Percentiles rank a stretch among this genome's conserved stretches.
These are phyloP conservation scores for Chrysaora quinquecirrha DNA, from an alignment of 30 jellyfish, hydroid and myxozoan species.

Conservation along the genomic window DNA sequence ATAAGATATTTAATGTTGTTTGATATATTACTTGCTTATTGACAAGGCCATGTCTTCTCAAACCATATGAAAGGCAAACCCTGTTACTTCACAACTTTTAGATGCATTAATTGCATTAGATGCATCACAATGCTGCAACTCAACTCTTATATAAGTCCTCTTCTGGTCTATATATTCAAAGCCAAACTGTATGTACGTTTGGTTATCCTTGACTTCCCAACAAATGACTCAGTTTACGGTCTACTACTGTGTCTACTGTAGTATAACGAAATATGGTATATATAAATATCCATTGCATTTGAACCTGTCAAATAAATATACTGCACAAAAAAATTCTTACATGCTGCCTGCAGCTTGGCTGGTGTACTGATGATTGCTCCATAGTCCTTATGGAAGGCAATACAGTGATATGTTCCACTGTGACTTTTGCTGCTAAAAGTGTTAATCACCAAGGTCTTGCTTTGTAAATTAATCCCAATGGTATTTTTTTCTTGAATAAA, in stretches of 20 bases:
- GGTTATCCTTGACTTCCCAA: too few species aligned
- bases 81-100: neutral
- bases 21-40: too few species aligned
- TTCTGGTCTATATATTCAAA: too few species aligned
- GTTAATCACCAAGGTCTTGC: conserved; percentile 21
- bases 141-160: too few species aligned
- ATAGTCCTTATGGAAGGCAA: conserved; percentile 16
- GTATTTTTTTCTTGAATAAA: conserved; percentile 3
- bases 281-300: neutral
- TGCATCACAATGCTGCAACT: neutral
- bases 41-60: too few species aligned
- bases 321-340: conserved; percentile 11
- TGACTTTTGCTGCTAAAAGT: conserved; percentile 6
- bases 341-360: conserved; percentile 43
- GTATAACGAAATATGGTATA: neutral
- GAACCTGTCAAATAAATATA: neutral
- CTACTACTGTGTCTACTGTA: too few species aligned
- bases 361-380: conserved; percentile 67
- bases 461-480: neutral
- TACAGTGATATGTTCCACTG: conserved; percentile 56
- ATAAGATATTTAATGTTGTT: too few species aligned
- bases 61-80: neutral
- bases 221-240: too few species aligned
- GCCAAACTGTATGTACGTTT: too few species aligned
- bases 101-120: neutral